These are phyloP conservation scores for Calyptomena viridis DNA, from an alignment of 2,113 vertebrate species.

Conservation along the genomic window DNA sequence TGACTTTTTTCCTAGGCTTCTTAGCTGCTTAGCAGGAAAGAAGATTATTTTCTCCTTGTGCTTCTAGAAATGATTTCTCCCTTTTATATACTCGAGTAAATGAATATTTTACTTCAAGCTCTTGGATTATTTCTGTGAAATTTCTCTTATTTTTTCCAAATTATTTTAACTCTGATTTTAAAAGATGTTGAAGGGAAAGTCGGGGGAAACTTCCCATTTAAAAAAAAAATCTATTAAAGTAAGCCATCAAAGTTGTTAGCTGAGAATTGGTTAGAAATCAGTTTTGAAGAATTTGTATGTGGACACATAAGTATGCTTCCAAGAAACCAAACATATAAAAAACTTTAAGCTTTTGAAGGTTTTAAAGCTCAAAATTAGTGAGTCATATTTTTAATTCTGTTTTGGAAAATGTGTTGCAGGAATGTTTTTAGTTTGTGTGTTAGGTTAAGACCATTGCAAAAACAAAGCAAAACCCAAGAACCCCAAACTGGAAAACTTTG, in stretches of 20 bases:
- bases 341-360: rapidly evolving
- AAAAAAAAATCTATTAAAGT: neutral
- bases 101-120: neutral
- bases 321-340: neutral
- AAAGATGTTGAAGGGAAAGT: neutral
- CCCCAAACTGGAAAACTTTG: neutral
- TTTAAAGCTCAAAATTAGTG: neutral
- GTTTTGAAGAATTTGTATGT: neutral
- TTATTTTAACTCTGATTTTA: neutral
- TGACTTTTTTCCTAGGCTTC: neutral
- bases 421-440: neutral
- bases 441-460: neutral
- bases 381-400: neutral
- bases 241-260: neutral
- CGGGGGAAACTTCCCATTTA: neutral
- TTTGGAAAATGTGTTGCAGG: neutral
- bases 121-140: neutral
- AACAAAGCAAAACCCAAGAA: neutral
- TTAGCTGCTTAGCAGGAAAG: constrained; percentile 5
- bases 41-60: neutral
- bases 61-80: neutral
- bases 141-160: neutral
- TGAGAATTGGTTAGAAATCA: neutral
- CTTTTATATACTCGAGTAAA: neutral
- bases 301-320: neutral